Evolutionary conservation across 2,797 vertebrate genomes (phyloP).

Genomic region (Poliocrania exsul): DNA sequence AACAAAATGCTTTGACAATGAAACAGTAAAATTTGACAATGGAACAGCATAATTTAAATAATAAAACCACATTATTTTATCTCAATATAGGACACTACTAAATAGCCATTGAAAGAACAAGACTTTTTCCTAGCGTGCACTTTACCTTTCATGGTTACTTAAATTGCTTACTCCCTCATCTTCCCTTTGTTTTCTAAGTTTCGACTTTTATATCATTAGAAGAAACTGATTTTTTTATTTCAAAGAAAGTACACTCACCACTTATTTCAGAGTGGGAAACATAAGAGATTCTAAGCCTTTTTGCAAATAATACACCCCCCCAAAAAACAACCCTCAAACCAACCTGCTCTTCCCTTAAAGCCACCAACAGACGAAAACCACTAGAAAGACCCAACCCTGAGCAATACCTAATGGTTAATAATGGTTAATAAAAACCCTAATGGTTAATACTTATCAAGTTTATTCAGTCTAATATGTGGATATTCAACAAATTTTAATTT

Average conservation of each 20-base stretch:
- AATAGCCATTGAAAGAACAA: neutral
- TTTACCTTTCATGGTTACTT: neutral
- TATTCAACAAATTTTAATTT: neutral
- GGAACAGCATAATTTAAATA: neutral
- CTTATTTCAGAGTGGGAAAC: neutral
- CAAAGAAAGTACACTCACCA: neutral
- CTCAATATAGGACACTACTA: neutral
- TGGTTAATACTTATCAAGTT: neutral
- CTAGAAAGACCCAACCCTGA: neutral
- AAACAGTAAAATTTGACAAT: neutral
- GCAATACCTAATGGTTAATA: no score
- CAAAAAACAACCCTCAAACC: rapidly evolving
- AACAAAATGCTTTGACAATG: neutral
- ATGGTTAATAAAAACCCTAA: no score
- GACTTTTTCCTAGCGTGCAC: neutral
- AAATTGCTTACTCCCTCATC: neutral
- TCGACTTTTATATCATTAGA: neutral
- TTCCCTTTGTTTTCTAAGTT: neutral
- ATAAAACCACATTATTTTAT: neutral
- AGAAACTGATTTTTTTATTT: neutral
- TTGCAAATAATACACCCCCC: neutral
- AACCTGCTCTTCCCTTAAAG: neutral
- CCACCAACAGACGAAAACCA: neutral
- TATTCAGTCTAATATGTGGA: neutral
- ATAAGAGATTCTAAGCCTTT: neutral